Evolutionary conservation across 2,888 invertebrate species (phyloP), one percentile per base, ranked within the genome.

Genomic region (Archips xylosteana): DNA sequence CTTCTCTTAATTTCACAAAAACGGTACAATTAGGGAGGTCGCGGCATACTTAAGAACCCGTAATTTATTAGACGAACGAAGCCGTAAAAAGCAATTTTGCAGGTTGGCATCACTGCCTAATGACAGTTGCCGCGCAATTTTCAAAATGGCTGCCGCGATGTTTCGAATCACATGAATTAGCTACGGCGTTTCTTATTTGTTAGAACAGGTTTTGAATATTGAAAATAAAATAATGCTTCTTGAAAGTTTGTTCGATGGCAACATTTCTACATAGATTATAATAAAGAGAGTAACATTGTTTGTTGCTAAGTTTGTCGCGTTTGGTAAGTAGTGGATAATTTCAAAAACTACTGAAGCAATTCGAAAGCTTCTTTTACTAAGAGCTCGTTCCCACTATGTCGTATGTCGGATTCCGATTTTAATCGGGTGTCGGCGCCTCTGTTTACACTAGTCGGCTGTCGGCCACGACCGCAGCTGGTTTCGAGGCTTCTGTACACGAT

Each of bases 51-150:
- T 81, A 83, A 85, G 87, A 88, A 84, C 86, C 89, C 79, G 84
- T 89, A 92, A 92, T 92, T 92, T 91, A 89, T 91, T 90, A 90
- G 88, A 83, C 87, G 88, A 89, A 89, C 84, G 89, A 88, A 86
- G 85, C 89, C 84, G 84, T 87, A 92, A 88, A 89, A 88, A 86
- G 89, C 89, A 91, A 92, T 93, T 93, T 92, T 84, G 82, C 83
- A 92, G 87, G 92, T 92, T 92, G 92, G 92, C 91, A 91, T 88
- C 91, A 88, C 90, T 89, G 90, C 85, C 87, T 93, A 92, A 92
- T 92, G 92, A 93, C 92, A 90, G 91, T 87, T 81, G 79, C 80
- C 80, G 81, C 88, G 86, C 85, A 87, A 90, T 92, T 88, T 89
- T 88, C 88, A 92, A 92, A 88, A 92, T 92, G 92, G 91, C 89